Conservation (phyloP, 2,797 vertebrate species). For the Ctenopoma multispine region DNA sequence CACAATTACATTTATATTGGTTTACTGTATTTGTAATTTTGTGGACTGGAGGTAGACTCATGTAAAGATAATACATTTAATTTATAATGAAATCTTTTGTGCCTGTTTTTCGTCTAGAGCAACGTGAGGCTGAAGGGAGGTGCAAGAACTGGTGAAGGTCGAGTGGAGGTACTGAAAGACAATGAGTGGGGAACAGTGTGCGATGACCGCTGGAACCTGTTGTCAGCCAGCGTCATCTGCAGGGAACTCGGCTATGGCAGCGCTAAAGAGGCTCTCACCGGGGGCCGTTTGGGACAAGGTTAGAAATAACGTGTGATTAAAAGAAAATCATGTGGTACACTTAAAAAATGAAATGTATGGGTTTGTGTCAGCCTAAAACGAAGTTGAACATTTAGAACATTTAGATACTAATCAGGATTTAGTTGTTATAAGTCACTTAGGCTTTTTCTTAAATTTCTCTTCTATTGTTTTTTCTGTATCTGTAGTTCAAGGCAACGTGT, state of each 20-base stretch:
- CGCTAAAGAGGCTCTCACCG: conserved; percentile 92
- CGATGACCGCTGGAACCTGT: conserved; percentile 94
- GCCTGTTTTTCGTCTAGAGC: conserved; percentile 69
- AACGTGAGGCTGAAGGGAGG: conserved; percentile 93
- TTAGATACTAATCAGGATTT: not conserved
- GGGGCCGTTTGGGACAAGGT: conserved; percentile 97
- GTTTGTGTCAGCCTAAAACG: not conserved
- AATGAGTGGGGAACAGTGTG: conserved; percentile 95
- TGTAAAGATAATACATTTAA: no score
- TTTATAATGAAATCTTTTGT: not conserved
- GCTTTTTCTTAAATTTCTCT: no score
- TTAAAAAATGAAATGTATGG: no score
- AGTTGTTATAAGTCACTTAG: no score
- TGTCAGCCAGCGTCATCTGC: conserved; percentile 94
- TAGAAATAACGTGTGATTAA: conserved; percentile 28
- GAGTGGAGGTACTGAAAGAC: conserved; percentile 91
- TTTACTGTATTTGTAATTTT: no score
- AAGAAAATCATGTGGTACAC: not conserved
- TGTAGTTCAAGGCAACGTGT: not conserved
- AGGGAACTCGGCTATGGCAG: conserved; percentile 96
- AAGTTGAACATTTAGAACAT: not conserved
- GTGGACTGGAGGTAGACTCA: no score
- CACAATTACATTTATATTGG: no score
- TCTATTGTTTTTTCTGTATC: not conserved
- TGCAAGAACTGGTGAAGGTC: conserved; percentile 89